Evolutionary conservation across 2,113 vertebrate species (phyloP), one percentile per base, ranked within the genome.

Genomic region (Megaleporinus macrocephalus): DNA sequence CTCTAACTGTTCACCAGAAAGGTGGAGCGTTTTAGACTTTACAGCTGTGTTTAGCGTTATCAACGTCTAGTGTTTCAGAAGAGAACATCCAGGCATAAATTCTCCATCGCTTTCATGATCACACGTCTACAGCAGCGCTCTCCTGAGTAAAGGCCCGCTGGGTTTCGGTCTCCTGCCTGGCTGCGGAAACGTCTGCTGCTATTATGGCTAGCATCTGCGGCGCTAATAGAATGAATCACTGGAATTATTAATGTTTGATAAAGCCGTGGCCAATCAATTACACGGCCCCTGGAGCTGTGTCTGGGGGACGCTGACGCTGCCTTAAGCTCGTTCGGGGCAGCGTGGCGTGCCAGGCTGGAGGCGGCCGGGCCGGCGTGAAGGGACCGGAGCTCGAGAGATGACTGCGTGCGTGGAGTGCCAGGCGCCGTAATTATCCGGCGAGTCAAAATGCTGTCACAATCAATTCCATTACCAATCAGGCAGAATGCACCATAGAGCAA

Each of bases 401-500:
- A 47, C 51, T 6, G n/a, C 59, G 68, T 55, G 70, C 30, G 29
- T 16, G 3, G 47, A 78, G 41, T 24, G 49, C 36, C 30, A 55
- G 63, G 76, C 33, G 71, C 73, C 74, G 68, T 76, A 86, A 85
- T 86, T 83, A 81, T 84, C 78, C 51, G 26, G 26, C 62, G 24
- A 71, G 76, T 82, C 36, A 80, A 83, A 84, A 82, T 3, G 62
- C 73, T 89, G 85, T 82, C 88, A 87, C 72, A 83, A 77, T 87
- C 78, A 72, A 86, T 87, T 82, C 26, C 24, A 63, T 76, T 66
- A 75, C 47, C 81, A 77, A 75, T 83, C 78, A 78, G 81, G 30
- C 77, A 83, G 65, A 41, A 79, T 3, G 72, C 47, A 16, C 76
- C 1, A 30, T 55, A 16, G 73, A 59, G 24, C 73, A 26, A 59